Conservation (phyloP, 2,113 vertebrate genomes). For the Tichodroma muraria region DNA sequence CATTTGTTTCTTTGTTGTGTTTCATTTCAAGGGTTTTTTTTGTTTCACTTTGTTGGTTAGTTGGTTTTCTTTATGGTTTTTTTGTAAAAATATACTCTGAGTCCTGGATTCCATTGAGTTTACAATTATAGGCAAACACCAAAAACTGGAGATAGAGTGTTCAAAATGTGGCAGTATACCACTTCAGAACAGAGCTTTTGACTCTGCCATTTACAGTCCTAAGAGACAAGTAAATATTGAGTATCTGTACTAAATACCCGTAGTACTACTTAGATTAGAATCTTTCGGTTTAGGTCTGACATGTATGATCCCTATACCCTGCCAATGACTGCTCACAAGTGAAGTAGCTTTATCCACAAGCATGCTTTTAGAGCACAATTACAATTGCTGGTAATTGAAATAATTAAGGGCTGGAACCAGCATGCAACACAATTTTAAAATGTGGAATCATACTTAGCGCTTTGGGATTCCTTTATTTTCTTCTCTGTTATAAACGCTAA, state of each 20-base stretch:
- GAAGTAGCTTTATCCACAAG: not conserved
- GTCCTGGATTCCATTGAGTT: not conserved
- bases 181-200: not conserved
- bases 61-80: not conserved
- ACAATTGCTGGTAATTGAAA: not conserved
- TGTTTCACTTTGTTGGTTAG: not conserved
- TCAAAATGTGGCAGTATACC: not conserved
- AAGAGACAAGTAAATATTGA: not conserved
- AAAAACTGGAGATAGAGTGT: not conserved
- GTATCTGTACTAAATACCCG: too few relatives aligned
- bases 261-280: too few relatives aligned
- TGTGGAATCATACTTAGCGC: not conserved
- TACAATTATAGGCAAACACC: not conserved
- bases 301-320: not conserved
- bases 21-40: accelerated
- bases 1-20: not conserved
- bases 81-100: not conserved
- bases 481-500: not conserved
- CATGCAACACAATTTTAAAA: not conserved
- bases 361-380: not conserved
- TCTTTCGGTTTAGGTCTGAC: not conserved
- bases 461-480: not conserved
- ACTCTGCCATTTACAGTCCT: not conserved
- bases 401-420: not conserved
- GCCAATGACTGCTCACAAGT: not conserved